Conservation (phyloP, 2,888 invertebrate genomes). For the Drosophila pegasa region DNA sequence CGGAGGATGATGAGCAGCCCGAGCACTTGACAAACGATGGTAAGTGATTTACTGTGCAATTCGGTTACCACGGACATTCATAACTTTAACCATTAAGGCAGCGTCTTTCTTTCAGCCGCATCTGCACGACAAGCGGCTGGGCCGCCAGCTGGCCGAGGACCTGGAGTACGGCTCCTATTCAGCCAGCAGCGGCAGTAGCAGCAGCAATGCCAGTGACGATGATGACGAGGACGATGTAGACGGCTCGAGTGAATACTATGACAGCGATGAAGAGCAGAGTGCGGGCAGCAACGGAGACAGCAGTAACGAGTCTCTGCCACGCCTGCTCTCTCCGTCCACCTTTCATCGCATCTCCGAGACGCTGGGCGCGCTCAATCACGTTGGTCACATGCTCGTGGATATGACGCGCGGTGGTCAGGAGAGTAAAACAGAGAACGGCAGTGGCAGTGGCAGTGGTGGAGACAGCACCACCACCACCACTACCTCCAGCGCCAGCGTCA, state of each 20-base stretch:
- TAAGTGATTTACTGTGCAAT: conserved; percentile 61
- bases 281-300: conserved; percentile 67
- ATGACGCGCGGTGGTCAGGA: conserved; percentile 87
- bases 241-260: conserved; percentile 78
- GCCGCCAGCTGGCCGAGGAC: conserved; percentile 45
- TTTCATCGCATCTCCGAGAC: conserved; percentile 88
- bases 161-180: conserved; percentile 44
- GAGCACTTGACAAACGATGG: conserved; percentile 79
- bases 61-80: conserved; percentile 58
- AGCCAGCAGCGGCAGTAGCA: conserved; percentile 43
- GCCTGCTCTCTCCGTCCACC: conserved; percentile 87
- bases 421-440: conserved; percentile 43
- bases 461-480: conserved; percentile 8
- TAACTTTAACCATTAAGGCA: conserved; percentile 84
- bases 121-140: conserved; percentile 66
- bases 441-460: conserved; percentile 1
- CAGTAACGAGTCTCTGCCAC: conserved; percentile 84
- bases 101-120: conserved; percentile 85
- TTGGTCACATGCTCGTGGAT: conserved; percentile 93
- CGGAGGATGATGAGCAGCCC: conserved; percentile 73
- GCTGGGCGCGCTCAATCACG: conserved; percentile 92
- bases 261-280: conserved; percentile 70
- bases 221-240: conserved; percentile 62
- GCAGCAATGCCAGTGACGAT: conserved; percentile 53
- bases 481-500: neutral